Base-by-base conservation (phyloP, 1,140 invertebrate species). In the Pseudachorutes palmiensis region DNA sequence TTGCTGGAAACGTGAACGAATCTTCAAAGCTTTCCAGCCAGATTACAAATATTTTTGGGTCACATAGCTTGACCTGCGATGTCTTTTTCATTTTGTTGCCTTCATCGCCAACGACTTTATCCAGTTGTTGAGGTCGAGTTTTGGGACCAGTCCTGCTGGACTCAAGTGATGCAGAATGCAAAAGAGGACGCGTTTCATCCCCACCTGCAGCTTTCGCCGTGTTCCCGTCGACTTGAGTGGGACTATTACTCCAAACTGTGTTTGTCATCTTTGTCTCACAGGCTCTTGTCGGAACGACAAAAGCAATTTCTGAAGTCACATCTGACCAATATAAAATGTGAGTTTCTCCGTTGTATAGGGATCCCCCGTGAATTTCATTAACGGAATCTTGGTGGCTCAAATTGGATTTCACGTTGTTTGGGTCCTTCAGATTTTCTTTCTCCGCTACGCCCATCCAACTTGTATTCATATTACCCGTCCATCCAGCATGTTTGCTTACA, bases 11-110 rank as follows among this genome's bases (percentile, higher is more conserved):
- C 77, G 88, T 87, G 26, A 88, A 80, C 78, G 88, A 85, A 81
- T 98, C 94, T 78, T 97, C 94, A 75, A 89, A 90, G 77, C 90
- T 94, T 78, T 98, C 94, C 31, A 97, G 76, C 95, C 94, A 98
- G 22, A 96, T 88, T 2, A 97, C 84, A 76, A 97, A 87, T 45
- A 97, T 89, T 80, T 93, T 94, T 0, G 86, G 85, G 66, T 87
- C 86, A 61, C 66, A 66, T 30, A 70, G 36, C 60, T 70, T 74
- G 32, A 64, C 69, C 60, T 48, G 58, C 26, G 51, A 28, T 1
- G 65, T 49, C 41, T 71, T 71, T 29, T 48, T 66, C 36, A 30
- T 60, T 51, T 29, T 19, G n/a, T 63, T 30, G 30, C 12, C 26
- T 36, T 66, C 69, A 16, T 70, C 59, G 14, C 24, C 24, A 41